These are phyloP conservation scores for Acrossocheilus fasciatus DNA, from an alignment of 2,797 vertebrate species.

Conservation along the genomic window DNA sequence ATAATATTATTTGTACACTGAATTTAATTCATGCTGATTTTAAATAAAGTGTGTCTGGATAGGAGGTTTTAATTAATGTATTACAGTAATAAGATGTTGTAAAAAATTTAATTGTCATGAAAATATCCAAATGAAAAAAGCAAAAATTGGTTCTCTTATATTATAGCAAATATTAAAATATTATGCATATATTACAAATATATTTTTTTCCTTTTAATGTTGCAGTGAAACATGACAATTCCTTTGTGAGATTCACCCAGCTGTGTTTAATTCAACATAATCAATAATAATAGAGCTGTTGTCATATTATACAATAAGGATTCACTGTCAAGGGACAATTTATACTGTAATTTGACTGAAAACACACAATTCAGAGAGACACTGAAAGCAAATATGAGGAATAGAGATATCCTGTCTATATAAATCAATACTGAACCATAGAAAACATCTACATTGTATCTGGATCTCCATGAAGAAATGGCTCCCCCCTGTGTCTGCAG, in stretches of 20 bases:
- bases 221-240: background rate
- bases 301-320: background rate
- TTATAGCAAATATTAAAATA: background rate
- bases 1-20: background rate
- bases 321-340: background rate
- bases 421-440: background rate
- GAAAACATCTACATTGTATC: background rate
- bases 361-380: background rate
- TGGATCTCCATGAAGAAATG: background rate
- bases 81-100: background rate
- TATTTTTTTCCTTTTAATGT: background rate
- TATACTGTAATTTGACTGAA: background rate
- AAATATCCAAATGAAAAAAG: background rate
- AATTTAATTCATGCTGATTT: background rate
- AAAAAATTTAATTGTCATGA: background rate
- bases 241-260: background rate
- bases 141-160: background rate
- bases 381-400: background rate
- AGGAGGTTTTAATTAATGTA: background rate
- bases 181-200: background rate
- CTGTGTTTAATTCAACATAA: background rate
- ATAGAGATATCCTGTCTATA: background rate
- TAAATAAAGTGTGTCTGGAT: background rate
- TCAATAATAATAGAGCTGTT: conserved; percentile 5
- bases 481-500: conserved; percentile 22